Evolutionary conservation across 2,797 vertebrate genomes (phyloP), one percentile per base, ranked within the genome.

Genomic region (Sylvilagus floridanus): DNA sequence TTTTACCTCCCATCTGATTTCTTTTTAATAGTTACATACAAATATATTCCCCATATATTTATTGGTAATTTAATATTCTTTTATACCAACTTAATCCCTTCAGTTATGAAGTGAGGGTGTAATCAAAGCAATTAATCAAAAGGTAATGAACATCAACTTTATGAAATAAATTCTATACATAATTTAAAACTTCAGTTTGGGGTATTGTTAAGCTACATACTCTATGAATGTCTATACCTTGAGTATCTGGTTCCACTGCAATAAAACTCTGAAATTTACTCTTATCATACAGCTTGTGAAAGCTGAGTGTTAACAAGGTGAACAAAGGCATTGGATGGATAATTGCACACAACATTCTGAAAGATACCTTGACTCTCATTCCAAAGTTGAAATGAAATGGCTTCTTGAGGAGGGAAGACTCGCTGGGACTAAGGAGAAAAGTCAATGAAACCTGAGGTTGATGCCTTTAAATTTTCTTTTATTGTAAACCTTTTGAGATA

Each of bases 381-480:
- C 63, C n/a, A 82, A 72, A 84, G 52, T 84, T 91, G 69, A 93
- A 96, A 94, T 89, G 68, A 95, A 97, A 88, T 92, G 90, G 69
- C 73, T 87, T 95, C 91, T 91, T 88, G 65, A 93, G 77, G 76
- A 71, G 89, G 68, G 62, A 92, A 86, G 75, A 78, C 93, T 72
- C 84, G 82, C 91, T 97, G 79, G 50, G 82, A 93, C 76, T 57
- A 86, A 90, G 84, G 85, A 94, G 62, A 92, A 94, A 87, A 97
- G 88, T 96, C 92, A 96, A 26, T 87, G 95, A 96, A 96, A 89
- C 84, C 90, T 62, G 88, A 93, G 65, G 88, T 63, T 92, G 93
- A 96, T 93, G 93, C 73, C 92, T 96, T 94, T 88, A 96, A 96
- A 96, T 96, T 68, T 63, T 95, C 93, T 96, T 96, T 93, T 54